These are phyloP conservation scores for Onchidella celtica DNA, from an alignment of 2,888 invertebrate species.

Conservation along the genomic window DNA sequence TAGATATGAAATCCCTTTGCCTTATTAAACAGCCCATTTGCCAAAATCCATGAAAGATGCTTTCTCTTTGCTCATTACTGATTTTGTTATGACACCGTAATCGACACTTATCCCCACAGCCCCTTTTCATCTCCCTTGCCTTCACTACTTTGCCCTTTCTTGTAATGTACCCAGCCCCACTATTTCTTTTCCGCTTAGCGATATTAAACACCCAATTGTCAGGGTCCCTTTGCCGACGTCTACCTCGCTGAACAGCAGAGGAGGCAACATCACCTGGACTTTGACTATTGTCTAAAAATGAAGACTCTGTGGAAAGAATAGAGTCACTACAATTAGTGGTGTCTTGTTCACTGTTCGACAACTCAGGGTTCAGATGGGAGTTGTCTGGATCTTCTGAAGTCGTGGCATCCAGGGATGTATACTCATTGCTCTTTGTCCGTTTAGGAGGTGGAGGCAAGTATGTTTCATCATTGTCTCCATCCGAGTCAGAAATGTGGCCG, in stretches of 20 bases:
- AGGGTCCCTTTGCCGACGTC: not conserved
- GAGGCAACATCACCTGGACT: no score
- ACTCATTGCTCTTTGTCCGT: no score
- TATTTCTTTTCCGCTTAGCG: not conserved
- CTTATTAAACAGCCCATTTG: not conserved
- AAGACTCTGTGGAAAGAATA: no score
- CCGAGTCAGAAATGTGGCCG: not conserved
- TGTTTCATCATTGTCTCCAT: not conserved
- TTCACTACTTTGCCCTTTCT: not conserved
- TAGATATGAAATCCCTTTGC: not conserved
- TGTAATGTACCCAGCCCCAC: not conserved
- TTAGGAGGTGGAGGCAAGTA: not conserved
- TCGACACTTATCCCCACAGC: not conserved
- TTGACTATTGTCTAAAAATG: no score
- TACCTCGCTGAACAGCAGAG: no score
- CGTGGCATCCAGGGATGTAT: not conserved
- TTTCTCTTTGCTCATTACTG: not conserved
- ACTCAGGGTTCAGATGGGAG: not conserved
- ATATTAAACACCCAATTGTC: not conserved
- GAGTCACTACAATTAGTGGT: not conserved
- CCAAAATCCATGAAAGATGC: not conserved
- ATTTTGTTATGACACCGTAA: no score
- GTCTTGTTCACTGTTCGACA: not conserved
- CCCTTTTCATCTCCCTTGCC: not conserved
- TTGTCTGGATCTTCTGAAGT: not conserved